Evolutionary conservation across 2,113 vertebrate species (phyloP).

Genomic region (Maccullochella peelii): DNA sequence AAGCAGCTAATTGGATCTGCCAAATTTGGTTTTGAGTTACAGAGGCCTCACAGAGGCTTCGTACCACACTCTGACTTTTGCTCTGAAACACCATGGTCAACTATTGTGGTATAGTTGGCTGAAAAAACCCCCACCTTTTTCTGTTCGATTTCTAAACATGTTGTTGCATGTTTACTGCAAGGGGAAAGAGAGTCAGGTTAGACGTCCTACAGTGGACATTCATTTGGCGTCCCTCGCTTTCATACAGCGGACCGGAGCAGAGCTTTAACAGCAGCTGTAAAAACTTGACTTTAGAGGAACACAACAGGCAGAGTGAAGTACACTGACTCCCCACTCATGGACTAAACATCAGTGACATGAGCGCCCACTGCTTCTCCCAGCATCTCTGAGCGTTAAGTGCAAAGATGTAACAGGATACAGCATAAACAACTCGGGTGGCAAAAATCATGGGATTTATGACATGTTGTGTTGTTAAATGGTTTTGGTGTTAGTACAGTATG

Average conservation of each 20-base stretch:
- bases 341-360: constrained; percentile 12
- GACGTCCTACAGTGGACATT: not conserved
- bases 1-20: not conserved
- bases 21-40: not conserved
- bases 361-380: not conserved
- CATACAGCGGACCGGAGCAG: not conserved
- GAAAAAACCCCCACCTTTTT: not conserved
- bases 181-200: not conserved
- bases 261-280: not conserved
- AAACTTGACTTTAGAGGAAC: not conserved
- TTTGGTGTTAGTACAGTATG: not conserved
- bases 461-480: not conserved
- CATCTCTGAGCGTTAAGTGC: not conserved
- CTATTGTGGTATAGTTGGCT: not conserved
- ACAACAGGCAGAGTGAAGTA: constrained; percentile 17
- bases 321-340: not conserved
- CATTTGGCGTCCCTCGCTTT: not conserved
- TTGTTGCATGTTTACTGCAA: not conserved
- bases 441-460: not conserved
- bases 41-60: not conserved
- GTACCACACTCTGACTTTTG: not conserved
- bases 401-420: not conserved
- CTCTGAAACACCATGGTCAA: not conserved
- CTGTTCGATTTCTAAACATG: not conserved
- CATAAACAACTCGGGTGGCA: constrained; percentile 4